These are phyloP conservation scores for Smutsia temminckii DNA, from an alignment of 2,797 vertebrate genomes.

Conservation along the genomic window DNA sequence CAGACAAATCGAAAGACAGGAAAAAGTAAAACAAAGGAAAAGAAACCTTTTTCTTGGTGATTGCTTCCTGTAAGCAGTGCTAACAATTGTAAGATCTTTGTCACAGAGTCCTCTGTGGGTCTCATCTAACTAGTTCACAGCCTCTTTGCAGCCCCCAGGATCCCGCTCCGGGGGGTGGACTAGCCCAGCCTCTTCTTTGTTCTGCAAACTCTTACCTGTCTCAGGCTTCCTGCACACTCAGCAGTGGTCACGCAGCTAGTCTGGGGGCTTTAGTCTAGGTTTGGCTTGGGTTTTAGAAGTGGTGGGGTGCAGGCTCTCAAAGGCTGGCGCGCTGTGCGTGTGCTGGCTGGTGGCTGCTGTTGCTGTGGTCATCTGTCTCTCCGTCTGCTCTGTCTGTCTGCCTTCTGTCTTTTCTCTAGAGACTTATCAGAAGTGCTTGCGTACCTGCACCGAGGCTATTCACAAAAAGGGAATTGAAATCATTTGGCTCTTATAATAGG, in stretches of 20 bases:
- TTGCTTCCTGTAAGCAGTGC: not conserved
- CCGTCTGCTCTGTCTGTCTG: not conserved
- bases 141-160: not conserved
- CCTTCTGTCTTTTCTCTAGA: not conserved
- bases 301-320: not conserved
- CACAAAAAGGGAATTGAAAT: not conserved
- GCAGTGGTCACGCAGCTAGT: not conserved
- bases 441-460: not conserved
- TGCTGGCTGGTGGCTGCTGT: not conserved
- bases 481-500: not conserved
- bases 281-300: not conserved
- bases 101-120: not conserved
- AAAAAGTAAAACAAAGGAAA: constrained; percentile 41
- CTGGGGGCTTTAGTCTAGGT: not conserved
- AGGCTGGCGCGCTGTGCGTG: not conserved
- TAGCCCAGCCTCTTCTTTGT: not conserved
- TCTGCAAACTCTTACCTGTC: not conserved
- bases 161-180: not conserved
- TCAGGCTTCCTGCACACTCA: accelerated
- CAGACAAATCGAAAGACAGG: not conserved
- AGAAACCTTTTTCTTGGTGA: constrained; percentile 1
- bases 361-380: not conserved
- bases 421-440: constrained; percentile 5
- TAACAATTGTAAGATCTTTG: not conserved
- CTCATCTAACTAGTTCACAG: not conserved